Conservation (phyloP, 2,888 invertebrate genomes). For the Hydroisotoma schaefferi region DNA sequence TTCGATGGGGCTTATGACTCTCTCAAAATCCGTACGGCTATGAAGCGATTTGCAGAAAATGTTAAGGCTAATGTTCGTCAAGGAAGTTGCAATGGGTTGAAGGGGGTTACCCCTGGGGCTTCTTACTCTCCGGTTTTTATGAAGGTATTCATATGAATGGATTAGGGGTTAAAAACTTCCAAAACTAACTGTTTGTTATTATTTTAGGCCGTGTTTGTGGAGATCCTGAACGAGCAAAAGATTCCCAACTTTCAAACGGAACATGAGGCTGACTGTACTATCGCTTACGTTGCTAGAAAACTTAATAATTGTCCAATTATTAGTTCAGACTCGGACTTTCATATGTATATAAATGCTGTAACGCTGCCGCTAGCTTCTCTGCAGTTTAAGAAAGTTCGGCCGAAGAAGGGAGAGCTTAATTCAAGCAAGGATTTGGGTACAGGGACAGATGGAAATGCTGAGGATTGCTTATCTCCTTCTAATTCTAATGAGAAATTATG, state of each 20-base stretch:
- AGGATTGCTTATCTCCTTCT: background rate
- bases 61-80: slow-evolving; percentile 36
- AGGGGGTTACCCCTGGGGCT: slow-evolving; percentile 21
- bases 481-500: slow-evolving; percentile 11
- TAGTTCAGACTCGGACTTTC: slow-evolving; percentile 93
- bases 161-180: background rate
- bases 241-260: slow-evolving; percentile 69
- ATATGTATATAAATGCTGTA: slow-evolving; percentile 70
- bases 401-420: background rate
- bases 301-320: slow-evolving; percentile 75
- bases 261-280: slow-evolving; percentile 86
- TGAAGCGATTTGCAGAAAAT: slow-evolving; percentile 43
- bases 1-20: slow-evolving; percentile 75
- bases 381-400: slow-evolving; percentile 11
- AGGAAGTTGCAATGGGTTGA: slow-evolving; percentile 46
- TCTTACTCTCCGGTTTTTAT: slow-evolving; percentile 34
- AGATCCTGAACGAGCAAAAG: slow-evolving; percentile 63
- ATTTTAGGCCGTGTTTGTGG: slow-evolving; percentile 69
- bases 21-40: slow-evolving; percentile 66
- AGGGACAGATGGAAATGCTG: background rate
- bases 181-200: slow-evolving; percentile 50
- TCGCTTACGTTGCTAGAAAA: slow-evolving; percentile 73
- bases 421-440: too few species aligned
- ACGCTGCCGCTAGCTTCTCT: slow-evolving; percentile 68
- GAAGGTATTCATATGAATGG: slow-evolving; percentile 18